These are phyloP conservation scores for Athetis lepigone DNA, from an alignment of 2,888 invertebrate genomes.

Conservation along the genomic window DNA sequence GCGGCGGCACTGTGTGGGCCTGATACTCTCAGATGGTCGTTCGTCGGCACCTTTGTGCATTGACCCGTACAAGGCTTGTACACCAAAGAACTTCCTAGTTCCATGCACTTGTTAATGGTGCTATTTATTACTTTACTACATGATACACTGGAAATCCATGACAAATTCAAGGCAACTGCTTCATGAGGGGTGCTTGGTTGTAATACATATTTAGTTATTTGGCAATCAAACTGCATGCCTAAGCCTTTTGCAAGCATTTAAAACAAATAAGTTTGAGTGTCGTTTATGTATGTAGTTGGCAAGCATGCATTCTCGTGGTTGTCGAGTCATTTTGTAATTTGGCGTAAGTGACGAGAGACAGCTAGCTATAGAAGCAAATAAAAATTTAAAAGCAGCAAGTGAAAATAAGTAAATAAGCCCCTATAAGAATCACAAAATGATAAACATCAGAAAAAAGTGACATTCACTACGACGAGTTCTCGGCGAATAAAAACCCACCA, in stretches of 20 bases:
- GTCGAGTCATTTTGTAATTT: slow-evolving; percentile 77
- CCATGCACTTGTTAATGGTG: slow-evolving; percentile 74
- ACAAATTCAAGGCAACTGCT: slow-evolving; percentile 20
- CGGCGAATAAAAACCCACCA: not conserved
- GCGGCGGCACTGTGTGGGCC: slow-evolving; percentile 64
- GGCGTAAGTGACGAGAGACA: slow-evolving; percentile 77
- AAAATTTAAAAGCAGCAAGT: not conserved
- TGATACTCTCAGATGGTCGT: slow-evolving; percentile 72
- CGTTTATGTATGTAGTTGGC: slow-evolving; percentile 79
- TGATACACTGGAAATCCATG: slow-evolving; percentile 25
- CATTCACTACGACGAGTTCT: not conserved
- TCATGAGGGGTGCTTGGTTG: slow-evolving; percentile 38
- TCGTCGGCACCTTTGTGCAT: slow-evolving; percentile 86
- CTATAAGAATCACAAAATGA: not conserved
- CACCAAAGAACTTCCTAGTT: slow-evolving; percentile 77
- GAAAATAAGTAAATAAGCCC: not conserved
- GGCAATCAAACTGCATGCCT: slow-evolving; percentile 56
- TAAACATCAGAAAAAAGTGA: not conserved
- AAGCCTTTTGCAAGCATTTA: slow-evolving; percentile 62
- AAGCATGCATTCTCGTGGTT: slow-evolving; percentile 76
- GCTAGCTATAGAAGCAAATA: slow-evolving; percentile 9
- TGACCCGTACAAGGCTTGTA: slow-evolving; percentile 85
- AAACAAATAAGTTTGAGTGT: slow-evolving; percentile 75
- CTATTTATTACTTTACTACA: slow-evolving; percentile 56
- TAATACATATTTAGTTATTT: slow-evolving; percentile 48